phyloP scores from a whole-genome alignment of 2,888 invertebrate species.

The Metopia argyrocephala region DNA sequence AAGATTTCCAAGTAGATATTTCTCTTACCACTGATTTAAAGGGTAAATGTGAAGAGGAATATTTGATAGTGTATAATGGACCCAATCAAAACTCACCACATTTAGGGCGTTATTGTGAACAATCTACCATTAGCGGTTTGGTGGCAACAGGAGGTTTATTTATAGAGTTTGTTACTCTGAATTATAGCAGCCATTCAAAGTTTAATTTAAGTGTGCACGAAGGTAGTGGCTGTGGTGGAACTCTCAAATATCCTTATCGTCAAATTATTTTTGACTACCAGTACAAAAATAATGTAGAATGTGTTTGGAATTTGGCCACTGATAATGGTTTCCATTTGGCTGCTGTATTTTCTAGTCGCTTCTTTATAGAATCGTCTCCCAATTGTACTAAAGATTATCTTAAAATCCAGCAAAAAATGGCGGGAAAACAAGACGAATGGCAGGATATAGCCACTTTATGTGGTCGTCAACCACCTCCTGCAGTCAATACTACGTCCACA shows the following conservation, averaged over 20 bases:
- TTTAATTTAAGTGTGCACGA: constrained; percentile 77
- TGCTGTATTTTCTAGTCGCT: constrained; percentile 84
- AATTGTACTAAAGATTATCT: constrained; percentile 89
- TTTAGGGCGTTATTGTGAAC: constrained; percentile 82
- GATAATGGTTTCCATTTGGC: constrained; percentile 84
- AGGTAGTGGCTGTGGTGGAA: constrained; percentile 84
- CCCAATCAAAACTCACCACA: constrained; percentile 78
- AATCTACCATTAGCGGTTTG: constrained; percentile 64
- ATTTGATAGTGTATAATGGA: constrained; percentile 81
- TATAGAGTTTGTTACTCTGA: constrained; percentile 85
- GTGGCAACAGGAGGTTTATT: constrained; percentile 79
- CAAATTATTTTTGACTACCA: constrained; percentile 72
- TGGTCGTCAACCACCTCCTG: constrained; percentile 82
- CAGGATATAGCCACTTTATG: constrained; percentile 80
- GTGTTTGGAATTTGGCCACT: constrained; percentile 87
- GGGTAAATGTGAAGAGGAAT: constrained; percentile 81
- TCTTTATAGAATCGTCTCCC: constrained; percentile 85
- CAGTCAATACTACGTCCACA: constrained; percentile 83
- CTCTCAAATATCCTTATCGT: constrained; percentile 76
- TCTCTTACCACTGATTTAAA: constrained; percentile 80
- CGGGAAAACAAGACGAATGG: constrained; percentile 68
- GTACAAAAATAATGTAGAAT: constrained; percentile 88
- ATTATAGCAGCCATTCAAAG: constrained; percentile 67
- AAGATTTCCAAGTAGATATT: constrained; percentile 78
- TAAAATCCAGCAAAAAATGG: constrained; percentile 82